Conservation (phyloP, 1,140 invertebrate genomes). For the Euura lappo region DNA sequence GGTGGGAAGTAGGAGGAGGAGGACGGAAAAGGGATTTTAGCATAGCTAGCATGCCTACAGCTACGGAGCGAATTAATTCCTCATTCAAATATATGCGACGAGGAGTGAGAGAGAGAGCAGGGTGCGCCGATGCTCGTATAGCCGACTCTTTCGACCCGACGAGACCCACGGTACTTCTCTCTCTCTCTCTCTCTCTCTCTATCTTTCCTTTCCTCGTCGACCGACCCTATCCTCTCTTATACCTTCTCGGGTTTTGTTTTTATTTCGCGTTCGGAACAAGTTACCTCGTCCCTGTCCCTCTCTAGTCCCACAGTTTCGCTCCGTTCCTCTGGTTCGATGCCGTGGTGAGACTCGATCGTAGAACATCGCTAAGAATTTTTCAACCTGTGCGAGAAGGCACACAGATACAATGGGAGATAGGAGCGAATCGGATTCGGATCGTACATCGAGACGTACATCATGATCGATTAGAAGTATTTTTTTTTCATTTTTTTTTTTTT, state of each 20-base stretch:
- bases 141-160: background rate
- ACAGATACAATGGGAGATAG: background rate
- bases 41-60: background rate
- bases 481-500: too few species aligned
- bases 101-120: background rate
- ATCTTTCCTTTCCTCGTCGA: background rate
- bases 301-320: background rate
- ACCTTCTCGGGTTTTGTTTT: background rate
- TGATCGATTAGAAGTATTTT: too few species aligned
- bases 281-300: background rate
- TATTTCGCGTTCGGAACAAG: background rate
- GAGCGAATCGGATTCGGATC: background rate
- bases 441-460: background rate
- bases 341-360: too few species aligned
- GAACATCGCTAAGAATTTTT: background rate
- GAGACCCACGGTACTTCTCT: background rate
- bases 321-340: background rate
- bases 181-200: background rate
- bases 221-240: background rate
- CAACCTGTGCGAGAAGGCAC: background rate
- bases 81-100: background rate
- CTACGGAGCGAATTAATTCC: constrained; percentile 7
- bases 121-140: background rate
- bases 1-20: too few species aligned
- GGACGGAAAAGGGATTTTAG: background rate